Conservation (phyloP, 1,140 invertebrate species). For the Stenopsyche tienmushanensis region DNA sequence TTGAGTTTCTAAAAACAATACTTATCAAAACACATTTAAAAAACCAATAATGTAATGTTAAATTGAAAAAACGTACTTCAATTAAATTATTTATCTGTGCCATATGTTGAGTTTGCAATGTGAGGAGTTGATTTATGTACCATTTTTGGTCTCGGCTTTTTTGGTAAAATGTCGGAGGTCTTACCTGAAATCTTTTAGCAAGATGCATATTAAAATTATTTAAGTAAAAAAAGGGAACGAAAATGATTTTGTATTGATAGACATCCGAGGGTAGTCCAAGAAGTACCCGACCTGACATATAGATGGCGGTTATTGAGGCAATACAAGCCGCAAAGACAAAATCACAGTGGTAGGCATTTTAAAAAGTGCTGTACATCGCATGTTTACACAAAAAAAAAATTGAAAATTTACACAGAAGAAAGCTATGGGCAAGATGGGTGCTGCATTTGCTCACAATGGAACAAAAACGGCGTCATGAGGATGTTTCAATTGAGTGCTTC, state of each 20-base stretch:
- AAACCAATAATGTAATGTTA: slow-evolving; percentile 10
- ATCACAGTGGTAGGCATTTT: no score
- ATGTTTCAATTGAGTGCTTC: no score
- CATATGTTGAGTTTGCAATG: slow-evolving; percentile 77
- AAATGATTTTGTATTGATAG: slow-evolving; percentile 2
- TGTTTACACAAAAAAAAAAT: no score
- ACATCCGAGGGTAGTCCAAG: no score
- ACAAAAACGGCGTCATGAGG: no score
- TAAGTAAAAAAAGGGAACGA: neutral
- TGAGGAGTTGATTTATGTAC: slow-evolving; percentile 86
- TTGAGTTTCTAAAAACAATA: slow-evolving; percentile 61
- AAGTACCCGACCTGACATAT: no score
- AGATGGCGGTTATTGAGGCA: no score
- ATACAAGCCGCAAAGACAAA: no score
- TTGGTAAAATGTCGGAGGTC: slow-evolving; percentile 91
- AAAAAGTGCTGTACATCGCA: no score
- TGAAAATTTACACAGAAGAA: no score
- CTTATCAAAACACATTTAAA: slow-evolving; percentile 5
- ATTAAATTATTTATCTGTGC: slow-evolving; percentile 84
- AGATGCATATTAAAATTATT: slow-evolving; percentile 19
- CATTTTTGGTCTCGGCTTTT: slow-evolving; percentile 91
- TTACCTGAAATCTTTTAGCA: slow-evolving; percentile 79
- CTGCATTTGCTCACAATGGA: no score
- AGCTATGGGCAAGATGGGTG: no score
- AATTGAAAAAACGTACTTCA: slow-evolving; percentile 58